Conservation (phyloP, 2,797 vertebrate species). For the Gadopsis marmoratus region DNA sequence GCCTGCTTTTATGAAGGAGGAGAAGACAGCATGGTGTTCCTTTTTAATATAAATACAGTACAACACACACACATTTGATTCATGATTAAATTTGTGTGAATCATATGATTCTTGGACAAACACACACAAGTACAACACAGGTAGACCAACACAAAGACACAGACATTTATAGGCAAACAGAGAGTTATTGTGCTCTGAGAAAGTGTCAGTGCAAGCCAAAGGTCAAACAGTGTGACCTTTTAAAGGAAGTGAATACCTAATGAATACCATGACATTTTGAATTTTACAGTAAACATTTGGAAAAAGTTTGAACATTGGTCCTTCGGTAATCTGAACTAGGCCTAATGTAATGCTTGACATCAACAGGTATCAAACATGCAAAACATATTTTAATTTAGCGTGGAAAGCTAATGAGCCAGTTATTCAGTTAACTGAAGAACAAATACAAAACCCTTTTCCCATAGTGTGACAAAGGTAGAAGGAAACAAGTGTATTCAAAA, state of each 20-base stretch:
- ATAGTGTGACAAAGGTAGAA: conserved; percentile 17
- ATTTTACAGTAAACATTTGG: conserved; percentile 35
- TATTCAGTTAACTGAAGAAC: conserved; percentile 52
- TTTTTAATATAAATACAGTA: conserved; percentile 3
- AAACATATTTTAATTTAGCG: not conserved
- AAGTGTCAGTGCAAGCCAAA: conserved; percentile 70
- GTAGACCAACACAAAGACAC: conserved; percentile 55
- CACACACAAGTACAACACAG: conserved; percentile 43
- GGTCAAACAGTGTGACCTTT: conserved; percentile 64
- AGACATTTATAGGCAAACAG: conserved; percentile 67
- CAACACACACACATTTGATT: conserved; percentile 7
- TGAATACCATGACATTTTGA: conserved; percentile 78
- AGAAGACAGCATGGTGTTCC: not conserved
- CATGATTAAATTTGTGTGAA: not conserved
- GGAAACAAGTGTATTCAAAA: conserved; percentile 64
- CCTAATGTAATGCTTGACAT: not conserved
- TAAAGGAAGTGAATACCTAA: conserved; percentile 53
- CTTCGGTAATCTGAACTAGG: conserved; percentile 37
- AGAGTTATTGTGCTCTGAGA: conserved; percentile 61
- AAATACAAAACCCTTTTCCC: conserved; percentile 38
- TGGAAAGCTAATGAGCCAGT: not conserved
- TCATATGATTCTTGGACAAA: conserved; percentile 28
- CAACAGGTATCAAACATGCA: not conserved
- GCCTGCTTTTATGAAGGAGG: not conserved
- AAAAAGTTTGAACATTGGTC: conserved; percentile 44